Conservation (phyloP, 2,888 invertebrate genomes). For the Crematogaster levior region DNA sequence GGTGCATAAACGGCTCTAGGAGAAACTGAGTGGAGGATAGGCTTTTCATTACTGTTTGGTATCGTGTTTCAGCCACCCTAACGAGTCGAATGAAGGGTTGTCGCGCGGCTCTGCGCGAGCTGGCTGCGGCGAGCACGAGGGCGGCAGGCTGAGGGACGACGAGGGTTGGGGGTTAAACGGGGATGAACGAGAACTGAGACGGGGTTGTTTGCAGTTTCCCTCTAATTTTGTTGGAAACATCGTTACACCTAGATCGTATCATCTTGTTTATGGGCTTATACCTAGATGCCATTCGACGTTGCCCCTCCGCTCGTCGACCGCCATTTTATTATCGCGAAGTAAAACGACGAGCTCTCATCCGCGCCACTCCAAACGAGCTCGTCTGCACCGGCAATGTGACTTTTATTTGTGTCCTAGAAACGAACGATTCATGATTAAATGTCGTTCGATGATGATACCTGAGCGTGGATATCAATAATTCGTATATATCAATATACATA, state of each 20-base stretch:
- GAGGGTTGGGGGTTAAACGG: slow-evolving; percentile 75
- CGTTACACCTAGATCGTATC: slow-evolving; percentile 82
- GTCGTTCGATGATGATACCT: background rate
- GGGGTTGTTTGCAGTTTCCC: slow-evolving; percentile 83
- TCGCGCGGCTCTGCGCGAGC: slow-evolving; percentile 73
- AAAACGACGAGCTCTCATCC: slow-evolving; percentile 42
- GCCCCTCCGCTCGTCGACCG: slow-evolving; percentile 45
- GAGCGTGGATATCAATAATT: background rate
- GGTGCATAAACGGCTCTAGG: slow-evolving; percentile 74
- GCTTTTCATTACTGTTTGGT: slow-evolving; percentile 82
- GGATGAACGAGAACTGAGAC: slow-evolving; percentile 79
- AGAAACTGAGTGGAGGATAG: slow-evolving; percentile 76
- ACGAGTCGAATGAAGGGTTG: slow-evolving; percentile 83
- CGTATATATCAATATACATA: background rate
- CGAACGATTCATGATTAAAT: slow-evolving; percentile 11
- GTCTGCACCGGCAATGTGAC: slow-evolving; percentile 6
- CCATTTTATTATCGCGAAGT: slow-evolving; percentile 73
- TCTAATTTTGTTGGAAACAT: slow-evolving; percentile 83
- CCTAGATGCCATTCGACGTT: slow-evolving; percentile 75
- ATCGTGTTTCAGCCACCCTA: slow-evolving; percentile 81
- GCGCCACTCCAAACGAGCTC: slow-evolving; percentile 6
- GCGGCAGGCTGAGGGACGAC: slow-evolving; percentile 57
- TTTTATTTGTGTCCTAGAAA: slow-evolving; percentile 21
- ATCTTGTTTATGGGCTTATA: slow-evolving; percentile 81
- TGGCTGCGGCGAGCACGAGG: slow-evolving; percentile 56